These are phyloP conservation scores for Mycalesis mineus DNA, from an alignment of 2,888 invertebrate genomes.

Conservation along the genomic window DNA sequence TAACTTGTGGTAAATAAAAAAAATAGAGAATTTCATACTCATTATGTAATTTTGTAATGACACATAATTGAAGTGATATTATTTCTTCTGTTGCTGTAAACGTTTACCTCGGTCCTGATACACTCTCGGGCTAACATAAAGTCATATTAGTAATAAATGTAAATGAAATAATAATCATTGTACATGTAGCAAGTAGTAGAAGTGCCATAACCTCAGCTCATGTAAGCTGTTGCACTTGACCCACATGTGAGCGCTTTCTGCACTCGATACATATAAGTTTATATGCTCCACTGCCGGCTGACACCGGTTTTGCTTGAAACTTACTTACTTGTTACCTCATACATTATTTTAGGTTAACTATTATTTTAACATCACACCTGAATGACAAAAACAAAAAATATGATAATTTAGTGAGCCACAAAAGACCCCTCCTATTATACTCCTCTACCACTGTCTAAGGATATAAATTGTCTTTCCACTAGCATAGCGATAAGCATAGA, in stretches of 20 bases:
- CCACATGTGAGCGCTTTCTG: constrained; percentile 44
- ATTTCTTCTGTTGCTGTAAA: too few relatives aligned
- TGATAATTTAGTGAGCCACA: too few relatives aligned
- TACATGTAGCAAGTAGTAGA: constrained; percentile 11
- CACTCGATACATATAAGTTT: constrained; percentile 23
- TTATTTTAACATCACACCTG: too few relatives aligned
- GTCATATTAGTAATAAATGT: not conserved
- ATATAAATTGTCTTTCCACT: too few relatives aligned
- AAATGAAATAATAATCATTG: constrained; percentile 9
- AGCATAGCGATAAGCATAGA: too few relatives aligned
- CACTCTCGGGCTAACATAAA: not conserved
- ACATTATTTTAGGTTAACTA: not conserved
- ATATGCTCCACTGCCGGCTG: not conserved
- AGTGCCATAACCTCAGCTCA: constrained; percentile 30
- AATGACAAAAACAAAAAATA: too few relatives aligned
- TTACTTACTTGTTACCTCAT: not conserved
- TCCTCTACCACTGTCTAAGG: too few relatives aligned
- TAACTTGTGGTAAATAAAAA: too few relatives aligned
- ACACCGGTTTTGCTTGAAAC: constrained; percentile 1
- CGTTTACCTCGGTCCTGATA: not conserved
- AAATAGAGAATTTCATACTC: not conserved
- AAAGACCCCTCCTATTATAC: too few relatives aligned
- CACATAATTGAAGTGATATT: too few relatives aligned
- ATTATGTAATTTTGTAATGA: too few relatives aligned
- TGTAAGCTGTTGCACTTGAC: constrained; percentile 50